phyloP scores from a whole-genome alignment of 2,888 invertebrate species.

The Bimastos eiseni region DNA sequence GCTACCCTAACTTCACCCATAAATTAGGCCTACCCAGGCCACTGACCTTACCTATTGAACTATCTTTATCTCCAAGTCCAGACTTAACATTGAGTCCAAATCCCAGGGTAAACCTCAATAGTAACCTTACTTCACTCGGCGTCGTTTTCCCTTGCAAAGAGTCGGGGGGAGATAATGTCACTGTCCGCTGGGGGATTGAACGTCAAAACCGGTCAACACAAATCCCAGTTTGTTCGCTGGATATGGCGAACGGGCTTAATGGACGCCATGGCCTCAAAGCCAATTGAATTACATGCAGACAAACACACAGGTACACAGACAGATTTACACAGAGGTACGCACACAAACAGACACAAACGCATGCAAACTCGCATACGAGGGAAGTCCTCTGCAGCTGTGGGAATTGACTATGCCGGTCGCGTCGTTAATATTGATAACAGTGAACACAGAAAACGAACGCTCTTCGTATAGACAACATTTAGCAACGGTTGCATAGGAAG shows the following conservation, averaged over 20 bases:
- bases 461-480: background rate
- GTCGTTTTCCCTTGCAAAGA: background rate
- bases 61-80: too few species aligned
- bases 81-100: background rate
- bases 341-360: background rate
- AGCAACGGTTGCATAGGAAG: background rate
- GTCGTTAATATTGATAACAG: background rate
- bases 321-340: background rate
- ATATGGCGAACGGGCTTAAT: background rate
- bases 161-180: conserved; percentile 3
- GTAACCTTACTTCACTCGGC: background rate
- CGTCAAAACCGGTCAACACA: background rate
- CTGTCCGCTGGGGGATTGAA: background rate
- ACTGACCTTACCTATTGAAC: background rate
- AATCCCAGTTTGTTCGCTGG: background rate
- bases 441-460: background rate
- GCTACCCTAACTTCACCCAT: background rate
- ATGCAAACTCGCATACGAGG: background rate
- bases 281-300: background rate
- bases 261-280: background rate
- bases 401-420: background rate
- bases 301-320: background rate
- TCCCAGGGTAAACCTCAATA: background rate
- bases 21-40: too few species aligned
- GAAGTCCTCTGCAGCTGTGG: background rate